Evolutionary conservation across 1,140 invertebrate species (phyloP), one percentile per base, ranked within the genome.

Genomic region (Tenebrio molitor): DNA sequence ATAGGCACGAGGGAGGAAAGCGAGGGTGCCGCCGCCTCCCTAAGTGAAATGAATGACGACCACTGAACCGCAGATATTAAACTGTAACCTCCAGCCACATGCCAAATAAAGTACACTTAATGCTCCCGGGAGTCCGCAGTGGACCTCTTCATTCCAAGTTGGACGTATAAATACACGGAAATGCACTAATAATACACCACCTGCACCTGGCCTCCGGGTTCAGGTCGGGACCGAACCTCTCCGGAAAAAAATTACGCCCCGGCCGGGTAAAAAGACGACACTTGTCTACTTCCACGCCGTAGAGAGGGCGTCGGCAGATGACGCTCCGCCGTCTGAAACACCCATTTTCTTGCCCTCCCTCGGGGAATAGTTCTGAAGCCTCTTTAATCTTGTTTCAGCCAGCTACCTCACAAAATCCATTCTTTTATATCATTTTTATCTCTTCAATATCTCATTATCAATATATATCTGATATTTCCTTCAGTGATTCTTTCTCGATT

Each of bases 11-110:
- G 76, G 76, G 73, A 79, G 73, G 69, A 72, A 73, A 65, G 58
- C 53, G 72, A 50, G 74, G 65, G 53, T 66, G 71, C 39, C 50
- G 44, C 62, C 29, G 42, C 44, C 34, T 67, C 62, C 72, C 78
- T 81, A 82, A 82, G 78, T 81, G 79, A 81, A 82, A 81, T 82
- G 81, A 82, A 82, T 81, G 81, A 82, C 80, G 81, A 80, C 76
- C 76, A 74, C 76, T 77, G 79, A 79, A 80, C 79, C 79, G 74
- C 79, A 80, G 80, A 81, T 81, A 81, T 81, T 81, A 81, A 81
- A 81, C 80, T 76, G 76, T 76, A 78, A 78, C 78, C 76, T 75
- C 77, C 69, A 79, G 75, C 78, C 78, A 76, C 79, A 79, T 76
- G 76, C 76, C 79, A 79, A 81, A 81, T 81, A 81, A 81, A 81